Percentiles rank a stretch among this genome's conserved stretches.
These are phyloP conservation scores for Ornithoptera alexandrae DNA, from an alignment of 2,888 invertebrate genomes.

Conservation along the genomic window DNA sequence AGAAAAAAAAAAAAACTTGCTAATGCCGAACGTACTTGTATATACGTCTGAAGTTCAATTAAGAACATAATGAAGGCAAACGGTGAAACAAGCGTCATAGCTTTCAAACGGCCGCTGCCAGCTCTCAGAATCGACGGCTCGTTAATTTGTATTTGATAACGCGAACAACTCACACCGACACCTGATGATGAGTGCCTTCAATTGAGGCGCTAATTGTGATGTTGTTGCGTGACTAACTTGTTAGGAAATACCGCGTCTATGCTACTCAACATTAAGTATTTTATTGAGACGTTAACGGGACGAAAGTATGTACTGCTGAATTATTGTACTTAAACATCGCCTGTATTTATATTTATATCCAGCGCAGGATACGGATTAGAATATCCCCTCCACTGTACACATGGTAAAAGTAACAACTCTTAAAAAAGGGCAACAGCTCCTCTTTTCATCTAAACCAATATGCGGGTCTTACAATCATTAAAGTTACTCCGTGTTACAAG, in stretches of 20 bases:
- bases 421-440: too few relatives aligned
- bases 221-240: slow-evolving; percentile 13
- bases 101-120: slow-evolving; percentile 15
- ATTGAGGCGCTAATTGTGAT: slow-evolving; percentile 26
- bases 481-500: too few relatives aligned
- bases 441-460: too few relatives aligned
- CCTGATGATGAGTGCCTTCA: slow-evolving; percentile 21
- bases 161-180: slow-evolving; percentile 22
- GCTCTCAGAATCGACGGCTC: slow-evolving; percentile 16
- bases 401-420: too few relatives aligned
- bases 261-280: background rate
- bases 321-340: too few relatives aligned
- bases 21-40: slow-evolving; percentile 18
- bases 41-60: slow-evolving; percentile 18
- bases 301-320: background rate
- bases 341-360: too few relatives aligned
- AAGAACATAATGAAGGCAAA: slow-evolving; percentile 25
- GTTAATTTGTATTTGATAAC: slow-evolving; percentile 28
- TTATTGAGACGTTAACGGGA: background rate
- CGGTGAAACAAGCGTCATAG: slow-evolving; percentile 25
- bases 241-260: background rate
- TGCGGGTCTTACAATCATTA: too few relatives aligned
- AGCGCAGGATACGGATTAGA: too few relatives aligned
- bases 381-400: too few relatives aligned
- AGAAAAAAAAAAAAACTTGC: slow-evolving; percentile 5